These are phyloP conservation scores for Sebastes steindachneri DNA, from an alignment of 2,797 vertebrate genomes.

Conservation along the genomic window DNA sequence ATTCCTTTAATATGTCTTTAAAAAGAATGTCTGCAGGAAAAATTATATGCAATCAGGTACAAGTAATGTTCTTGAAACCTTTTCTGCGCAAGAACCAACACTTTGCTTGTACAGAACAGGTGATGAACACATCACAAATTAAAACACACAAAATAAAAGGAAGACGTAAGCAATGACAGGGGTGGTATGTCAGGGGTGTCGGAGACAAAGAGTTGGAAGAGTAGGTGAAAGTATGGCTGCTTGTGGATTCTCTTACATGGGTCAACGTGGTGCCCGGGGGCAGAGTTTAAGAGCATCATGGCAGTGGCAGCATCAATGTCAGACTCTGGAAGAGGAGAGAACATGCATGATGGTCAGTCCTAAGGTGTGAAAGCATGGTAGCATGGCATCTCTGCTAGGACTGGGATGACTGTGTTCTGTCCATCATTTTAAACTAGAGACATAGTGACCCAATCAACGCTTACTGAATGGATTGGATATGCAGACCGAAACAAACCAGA, in stretches of 20 bases:
- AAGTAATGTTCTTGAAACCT: background rate
- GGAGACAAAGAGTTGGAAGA: constrained; percentile 46
- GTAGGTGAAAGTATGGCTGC: constrained; percentile 58
- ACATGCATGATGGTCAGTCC: constrained; percentile 84
- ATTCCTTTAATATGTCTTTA: background rate
- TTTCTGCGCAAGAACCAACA: constrained; percentile 9
- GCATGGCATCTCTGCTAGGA: constrained; percentile 43
- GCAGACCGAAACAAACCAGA: constrained; percentile 38
- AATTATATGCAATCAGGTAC: background rate
- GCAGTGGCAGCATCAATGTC: constrained; percentile 99
- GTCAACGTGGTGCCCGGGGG: constrained; percentile 95
- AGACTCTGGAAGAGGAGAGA: constrained; percentile 93
- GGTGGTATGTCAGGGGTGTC: constrained; percentile 53
- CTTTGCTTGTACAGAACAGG: background rate
- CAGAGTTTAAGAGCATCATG: constrained; percentile 99
- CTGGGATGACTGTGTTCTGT: constrained; percentile 34
- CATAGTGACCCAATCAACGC: background rate
- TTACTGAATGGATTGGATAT: constrained; percentile 17
- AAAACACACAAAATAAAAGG: constrained; percentile 56
- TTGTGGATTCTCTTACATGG: constrained; percentile 91
- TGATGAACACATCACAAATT: constrained; percentile 30
- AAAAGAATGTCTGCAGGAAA: background rate
- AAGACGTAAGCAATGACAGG: constrained; percentile 68
- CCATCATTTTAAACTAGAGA: constrained; percentile 2
- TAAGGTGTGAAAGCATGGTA: constrained; percentile 65